These are phyloP conservation scores for Globicephala melas DNA, from an alignment of 2,113 vertebrate species.

Conservation along the genomic window DNA sequence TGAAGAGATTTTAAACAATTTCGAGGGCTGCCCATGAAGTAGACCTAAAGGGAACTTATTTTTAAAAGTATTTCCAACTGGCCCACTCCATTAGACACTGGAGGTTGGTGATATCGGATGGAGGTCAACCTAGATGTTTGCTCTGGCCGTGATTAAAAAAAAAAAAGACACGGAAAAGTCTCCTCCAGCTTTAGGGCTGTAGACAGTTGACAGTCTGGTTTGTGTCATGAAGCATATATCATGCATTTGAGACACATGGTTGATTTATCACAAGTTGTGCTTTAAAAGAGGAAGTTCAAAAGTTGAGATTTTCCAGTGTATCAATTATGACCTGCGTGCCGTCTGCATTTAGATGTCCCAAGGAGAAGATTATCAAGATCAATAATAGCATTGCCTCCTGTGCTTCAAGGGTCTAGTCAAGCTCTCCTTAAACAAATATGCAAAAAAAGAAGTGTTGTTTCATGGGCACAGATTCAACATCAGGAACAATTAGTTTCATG, in stretches of 20 bases:
- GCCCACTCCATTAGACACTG: not conserved
- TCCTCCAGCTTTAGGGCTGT: not conserved
- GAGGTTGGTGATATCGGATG: not conserved
- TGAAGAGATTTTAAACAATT: not conserved
- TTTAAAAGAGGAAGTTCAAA: conserved; percentile 54
- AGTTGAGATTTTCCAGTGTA: conserved; percentile 15
- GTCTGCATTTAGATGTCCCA: not conserved
- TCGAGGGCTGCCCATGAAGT: not conserved
- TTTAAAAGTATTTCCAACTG: not conserved
- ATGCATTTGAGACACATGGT: not conserved
- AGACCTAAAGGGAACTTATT: not conserved
- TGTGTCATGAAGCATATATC: not conserved
- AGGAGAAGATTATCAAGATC: not conserved
- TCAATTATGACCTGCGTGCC: not conserved
- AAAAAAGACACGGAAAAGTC: too few relatives aligned
- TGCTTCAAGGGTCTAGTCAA: not conserved
- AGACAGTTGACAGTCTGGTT: not conserved
- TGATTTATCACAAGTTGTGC: not conserved
- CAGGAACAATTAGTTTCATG: not conserved
- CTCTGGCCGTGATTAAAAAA: not conserved
- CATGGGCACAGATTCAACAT: not conserved
- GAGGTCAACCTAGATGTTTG: not conserved
- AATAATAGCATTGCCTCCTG: not conserved
- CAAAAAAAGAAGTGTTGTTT: not conserved
- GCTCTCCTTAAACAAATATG: not conserved